phyloP scores from a whole-genome alignment of 1,140 invertebrate genomes.

The Tetramorium alpestre region DNA sequence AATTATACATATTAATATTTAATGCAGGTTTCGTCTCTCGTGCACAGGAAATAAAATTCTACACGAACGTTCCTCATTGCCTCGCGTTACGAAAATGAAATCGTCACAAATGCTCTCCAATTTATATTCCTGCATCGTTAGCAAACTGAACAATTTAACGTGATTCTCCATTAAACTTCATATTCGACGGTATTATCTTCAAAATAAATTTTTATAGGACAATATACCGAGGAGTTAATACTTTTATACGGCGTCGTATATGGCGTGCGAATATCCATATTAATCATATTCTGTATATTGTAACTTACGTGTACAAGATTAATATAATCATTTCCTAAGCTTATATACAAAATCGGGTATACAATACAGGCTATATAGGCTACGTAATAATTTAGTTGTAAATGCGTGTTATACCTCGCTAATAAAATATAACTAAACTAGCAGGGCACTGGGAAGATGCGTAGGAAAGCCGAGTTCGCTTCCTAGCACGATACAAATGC shows the following conservation, averaged over 20 bases:
- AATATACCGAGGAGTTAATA: background rate
- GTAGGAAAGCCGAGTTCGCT: constrained; percentile 13
- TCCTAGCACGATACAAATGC: constrained; percentile 1
- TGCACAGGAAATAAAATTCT: background rate
- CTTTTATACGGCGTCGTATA: background rate
- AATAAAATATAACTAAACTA: constrained; percentile 41
- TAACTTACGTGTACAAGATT: constrained; percentile 18
- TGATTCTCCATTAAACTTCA: background rate
- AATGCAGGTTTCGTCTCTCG: background rate
- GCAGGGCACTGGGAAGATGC: background rate
- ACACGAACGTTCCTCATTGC: background rate
- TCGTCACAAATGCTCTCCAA: background rate
- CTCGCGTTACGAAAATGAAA: background rate
- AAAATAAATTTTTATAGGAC: background rate
- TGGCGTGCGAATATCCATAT: constrained; percentile 2
- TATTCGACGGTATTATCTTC: background rate
- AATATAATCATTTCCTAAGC: constrained; percentile 27
- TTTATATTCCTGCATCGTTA: background rate
- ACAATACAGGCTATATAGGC: constrained; percentile 7
- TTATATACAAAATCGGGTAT: constrained; percentile 55
- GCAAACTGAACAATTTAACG: background rate
- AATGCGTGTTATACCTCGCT: constrained; percentile 1
- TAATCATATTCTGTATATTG: constrained; percentile 35
- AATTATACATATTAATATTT: constrained; percentile 35
- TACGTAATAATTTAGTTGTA: constrained; percentile 52